Percentiles rank a stretch among this genome's conserved stretches.
These are phyloP conservation scores for Bembecia ichneumoniformis DNA, from an alignment of 2,888 invertebrate species.

Conservation along the genomic window DNA sequence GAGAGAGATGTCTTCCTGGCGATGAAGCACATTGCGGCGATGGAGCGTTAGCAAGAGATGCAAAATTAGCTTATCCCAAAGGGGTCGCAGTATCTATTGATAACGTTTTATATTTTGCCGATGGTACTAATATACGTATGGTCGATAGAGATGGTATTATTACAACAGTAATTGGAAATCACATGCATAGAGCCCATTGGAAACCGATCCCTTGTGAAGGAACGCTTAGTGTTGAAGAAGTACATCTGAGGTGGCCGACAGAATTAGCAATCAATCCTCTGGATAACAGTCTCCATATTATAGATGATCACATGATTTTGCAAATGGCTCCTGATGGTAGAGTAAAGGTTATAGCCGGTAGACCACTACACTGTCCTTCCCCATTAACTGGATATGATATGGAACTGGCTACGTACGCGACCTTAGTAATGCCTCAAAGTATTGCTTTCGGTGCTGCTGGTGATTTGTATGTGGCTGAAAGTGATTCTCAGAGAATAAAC, in stretches of 20 bases:
- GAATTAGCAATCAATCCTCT: constrained; percentile 94
- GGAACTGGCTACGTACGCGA: constrained; percentile 91
- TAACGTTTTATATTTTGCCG: constrained; percentile 94
- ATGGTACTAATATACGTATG: constrained; percentile 94
- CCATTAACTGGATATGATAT: constrained; percentile 84
- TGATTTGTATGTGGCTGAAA: constrained; percentile 94
- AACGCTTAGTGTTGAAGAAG: constrained; percentile 91
- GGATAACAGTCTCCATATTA: constrained; percentile 94
- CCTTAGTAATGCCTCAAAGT: constrained; percentile 93
- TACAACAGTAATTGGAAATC: constrained; percentile 91
- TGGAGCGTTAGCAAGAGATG: constrained; percentile 91
- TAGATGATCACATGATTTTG: constrained; percentile 96
- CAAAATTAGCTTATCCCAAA: constrained; percentile 96
- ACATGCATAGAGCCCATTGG: constrained; percentile 94
- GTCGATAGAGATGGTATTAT: constrained; percentile 94
- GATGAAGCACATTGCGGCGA: constrained; percentile 97
- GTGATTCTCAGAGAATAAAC: constrained; percentile 95
- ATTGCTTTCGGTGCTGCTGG: constrained; percentile 95
- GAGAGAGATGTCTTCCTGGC: constrained; percentile 92
- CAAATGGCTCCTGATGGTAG: constrained; percentile 92
- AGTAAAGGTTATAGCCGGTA: constrained; percentile 93
- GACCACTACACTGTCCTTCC: constrained; percentile 92
- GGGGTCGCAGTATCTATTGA: constrained; percentile 95
- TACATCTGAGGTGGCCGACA: constrained; percentile 96
- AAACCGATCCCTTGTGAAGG: constrained; percentile 94